These are phyloP conservation scores for Phrynocephalus vlangalii DNA, from an alignment of 2,797 vertebrate genomes.

Conservation along the genomic window DNA sequence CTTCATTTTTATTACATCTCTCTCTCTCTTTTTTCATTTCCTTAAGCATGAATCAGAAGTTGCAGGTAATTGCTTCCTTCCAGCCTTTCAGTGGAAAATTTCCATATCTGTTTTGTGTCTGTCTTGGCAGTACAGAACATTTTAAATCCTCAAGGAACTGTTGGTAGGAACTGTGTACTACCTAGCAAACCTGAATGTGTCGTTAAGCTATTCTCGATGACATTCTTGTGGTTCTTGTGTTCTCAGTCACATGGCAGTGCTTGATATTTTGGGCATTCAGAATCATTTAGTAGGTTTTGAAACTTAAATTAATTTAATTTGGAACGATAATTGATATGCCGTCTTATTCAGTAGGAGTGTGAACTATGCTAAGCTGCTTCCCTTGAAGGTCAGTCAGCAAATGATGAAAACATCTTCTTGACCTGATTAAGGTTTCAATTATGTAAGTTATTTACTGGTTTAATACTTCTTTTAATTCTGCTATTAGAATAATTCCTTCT, in stretches of 20 bases:
- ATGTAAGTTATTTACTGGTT: background rate
- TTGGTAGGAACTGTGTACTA: slow-evolving; percentile 14
- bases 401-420: slow-evolving; percentile 32
- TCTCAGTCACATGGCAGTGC: slow-evolving; percentile 8
- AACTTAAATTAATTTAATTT: slow-evolving; percentile 51
- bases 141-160: slow-evolving; percentile 39
- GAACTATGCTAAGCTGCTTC: slow-evolving; percentile 33
- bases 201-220: slow-evolving; percentile 29
- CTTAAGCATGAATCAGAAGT: background rate
- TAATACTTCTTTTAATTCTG: slow-evolving; percentile 26
- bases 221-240: slow-evolving; percentile 19
- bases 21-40: slow-evolving; percentile 13
- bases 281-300: slow-evolving; percentile 32
- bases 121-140: slow-evolving; percentile 9
- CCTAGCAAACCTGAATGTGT: slow-evolving; percentile 3
- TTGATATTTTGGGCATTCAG: slow-evolving; percentile 35
- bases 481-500: background rate
- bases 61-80: slow-evolving; percentile 37
- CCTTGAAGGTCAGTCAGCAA: slow-evolving; percentile 34
- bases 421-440: slow-evolving; percentile 36
- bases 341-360: slow-evolving; percentile 24
- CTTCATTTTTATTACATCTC: slow-evolving; percentile 18
- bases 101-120: slow-evolving; percentile 14
- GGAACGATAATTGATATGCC: slow-evolving; percentile 20
- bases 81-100: slow-evolving; percentile 25